Evolutionary conservation across 2,797 vertebrate species (phyloP), one percentile per base, ranked within the genome.

Genomic region (Hafferia zeledoni): DNA sequence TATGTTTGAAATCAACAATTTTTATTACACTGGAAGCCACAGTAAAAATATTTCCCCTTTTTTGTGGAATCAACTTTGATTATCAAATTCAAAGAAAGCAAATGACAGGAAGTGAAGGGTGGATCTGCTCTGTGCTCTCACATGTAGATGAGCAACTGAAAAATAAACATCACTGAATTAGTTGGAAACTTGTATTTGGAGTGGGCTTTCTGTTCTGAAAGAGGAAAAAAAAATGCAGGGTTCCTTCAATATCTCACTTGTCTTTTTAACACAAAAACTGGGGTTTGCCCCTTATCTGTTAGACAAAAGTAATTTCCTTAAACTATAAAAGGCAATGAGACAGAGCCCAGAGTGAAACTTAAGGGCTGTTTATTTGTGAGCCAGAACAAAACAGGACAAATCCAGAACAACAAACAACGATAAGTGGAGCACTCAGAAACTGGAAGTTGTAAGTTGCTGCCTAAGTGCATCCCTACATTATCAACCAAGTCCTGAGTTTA

Each of bases 71-170:
- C 64, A 83, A 75, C 23, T 87, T 77, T 41, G 28, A 68, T 60
- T 85, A 85, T 85, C 56, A 89, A 87, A 80, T 49, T 81, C 41
- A 78, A 93, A 94, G 77, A 61, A 63, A 76, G 18, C 60, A 92
- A 94, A 61, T 65, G 16, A 75, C 75, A 92, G 86, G 89, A 87
- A 89, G 83, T 9, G 4, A 53, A 79, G 81, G 77, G 52, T 60
- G 33, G 35, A 74, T 89, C 86, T 92, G 41, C 69, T 49, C 71
- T 57, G 52, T 44, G 63, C 77, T 87, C 70, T 63, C 22, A 47
- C 39, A 72, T 18, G 56, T 5, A 16, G 44, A 72, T 11, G 25
- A 81, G 10, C 46, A 71, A 52, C 43, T 56, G 67, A 87, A 87
- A 92, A 87, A 70, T 67, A 87, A 92, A 75, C 78, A 60, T 8